A percentile compares a stretch with the other conserved stretches of the same genome.
These are phyloP conservation scores for Blomia tropicalis DNA, from an alignment of 2,888 invertebrate genomes.

Conservation along the genomic window DNA sequence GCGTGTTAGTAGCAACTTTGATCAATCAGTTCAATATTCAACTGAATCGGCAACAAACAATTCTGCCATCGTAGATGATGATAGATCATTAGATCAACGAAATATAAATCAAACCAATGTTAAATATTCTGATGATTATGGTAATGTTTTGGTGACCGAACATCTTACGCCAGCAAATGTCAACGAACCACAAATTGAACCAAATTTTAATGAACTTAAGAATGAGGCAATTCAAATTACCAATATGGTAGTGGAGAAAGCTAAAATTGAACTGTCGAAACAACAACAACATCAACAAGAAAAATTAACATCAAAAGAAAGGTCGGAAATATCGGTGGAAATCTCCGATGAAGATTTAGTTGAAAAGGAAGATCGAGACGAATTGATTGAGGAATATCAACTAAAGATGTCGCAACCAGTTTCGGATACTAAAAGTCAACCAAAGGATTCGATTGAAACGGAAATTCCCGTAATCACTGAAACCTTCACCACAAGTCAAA, in stretches of 20 bases:
- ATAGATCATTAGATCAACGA: not conserved
- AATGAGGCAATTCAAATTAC: conserved; percentile 22
- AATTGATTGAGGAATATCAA: not conserved
- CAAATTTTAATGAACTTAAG: conserved; percentile 11
- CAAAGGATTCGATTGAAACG: not conserved
- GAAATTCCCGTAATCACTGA: not conserved
- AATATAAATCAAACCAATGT: not conserved
- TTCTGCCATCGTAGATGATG: not conserved
- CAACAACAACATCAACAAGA: conserved; percentile 18
- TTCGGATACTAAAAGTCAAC: not conserved
- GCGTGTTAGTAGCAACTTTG: not conserved
- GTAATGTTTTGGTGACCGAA: not conserved
- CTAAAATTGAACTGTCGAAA: conserved; percentile 22
- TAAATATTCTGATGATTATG: not conserved
- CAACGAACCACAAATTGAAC: not conserved
- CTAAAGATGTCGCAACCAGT: not conserved
- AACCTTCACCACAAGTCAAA: not conserved
- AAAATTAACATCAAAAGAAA: not conserved
- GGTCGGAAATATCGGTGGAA: conserved; percentile 29
- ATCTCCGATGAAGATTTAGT: conserved; percentile 33
- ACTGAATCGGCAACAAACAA: not conserved
- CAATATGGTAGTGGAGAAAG: conserved; percentile 21
- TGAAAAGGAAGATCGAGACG: conserved; percentile 27
- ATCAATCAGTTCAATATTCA: not conserved
- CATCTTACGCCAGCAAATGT: too few relatives aligned